Evolutionary conservation across 35 echinoderm and acorn worm species (phyloP), one percentile per base, ranked within the genome.

Genomic region (Apostichopus californicus): DNA sequence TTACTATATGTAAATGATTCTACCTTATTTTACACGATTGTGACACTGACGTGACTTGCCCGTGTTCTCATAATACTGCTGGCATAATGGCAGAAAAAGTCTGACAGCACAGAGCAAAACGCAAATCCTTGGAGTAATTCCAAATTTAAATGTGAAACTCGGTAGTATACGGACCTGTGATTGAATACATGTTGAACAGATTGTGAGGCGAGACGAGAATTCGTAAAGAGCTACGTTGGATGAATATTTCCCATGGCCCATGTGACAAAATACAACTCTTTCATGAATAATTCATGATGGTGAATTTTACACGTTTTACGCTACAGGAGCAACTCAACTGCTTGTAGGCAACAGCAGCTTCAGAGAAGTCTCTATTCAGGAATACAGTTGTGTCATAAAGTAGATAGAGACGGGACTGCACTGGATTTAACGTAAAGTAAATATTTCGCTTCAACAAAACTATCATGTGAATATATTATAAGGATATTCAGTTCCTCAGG

Each of bases 271-370:
- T 83, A 83, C 80, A 83, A 54, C 53, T 56, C 11, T n/a, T 11
- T 17, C 52, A 83, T 83, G 80, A 83, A 83, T 83, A 17, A 83
- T 83, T 54, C 80, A 83, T 55, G 80, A 46, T 12, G 80, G 12
- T 83, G 80, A 83, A 83, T 83, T 54, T 83, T 83, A 83, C 80
- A 56, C 52, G 34, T 83, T 68, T 68, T 68, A 14, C 18, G 64
- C 11, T 68, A 68, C 11, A 68, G 64, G 64, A 68, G 11, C 18
- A 68, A 68, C 64, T 14, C 18, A 13, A 17, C 64, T 68, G 64
- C 64, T 68, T 11, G 64, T 68, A 46, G 34, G 34, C 34, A 46
- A 2, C 34, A 46, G 34, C 34, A 3, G 34, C 34, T 46, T 46
- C 34, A 46, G 3, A 46, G 34, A 46, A 46, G 34, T 46, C 34